Base-by-base conservation (phyloP, 2,888 invertebrate species). In the Eupithecia tripunctaria region DNA sequence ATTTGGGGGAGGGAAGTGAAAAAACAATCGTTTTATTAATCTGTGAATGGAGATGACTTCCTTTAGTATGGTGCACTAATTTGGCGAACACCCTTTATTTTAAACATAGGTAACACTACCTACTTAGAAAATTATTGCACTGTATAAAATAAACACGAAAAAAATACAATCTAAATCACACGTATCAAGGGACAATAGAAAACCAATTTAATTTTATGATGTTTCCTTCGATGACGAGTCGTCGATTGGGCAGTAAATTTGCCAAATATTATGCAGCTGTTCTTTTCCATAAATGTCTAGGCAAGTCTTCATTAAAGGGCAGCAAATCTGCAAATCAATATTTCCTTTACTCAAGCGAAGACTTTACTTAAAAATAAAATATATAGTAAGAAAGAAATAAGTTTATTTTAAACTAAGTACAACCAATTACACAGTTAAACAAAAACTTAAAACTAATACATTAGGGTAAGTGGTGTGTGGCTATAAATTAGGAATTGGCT, bases 271-370 rank as follows among this genome's bases (percentile, higher is more conserved):
- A 78, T 89, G 88, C 0, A 89, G 86, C 62, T 86, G 76, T 76
- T 94, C 93, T 64, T 88, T 84, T 29, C 93, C 93, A 74, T 92
- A 94, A 5, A 93, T 86, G 71, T 94, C 93, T 60, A 93, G 84
- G 78, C 88, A 89, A 8, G 93, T 94, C 79, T 90, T 91, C 89
- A 94, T 87, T 62, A 89, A 21, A 1, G 91, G 91, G 6, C 89
- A 84, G 77, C 91, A 92, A 74, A 92, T 75, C 93, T 94, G 87
- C 70, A 70, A 80, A 70, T 29, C 60, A 60, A 60, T 2, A 51
- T 51, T 21, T 21, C 21, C 10, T 21, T 21, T 51, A 21, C 10
- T n/a, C 18, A 18, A 41, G 41, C 7, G n/a, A n/a, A n/a, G n/a
- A 43, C n/a, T 7, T n/a, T n/a, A 47, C 43, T 43, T 47, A n/a